Conservation (phyloP, 2,797 vertebrate species). For the Lophotriccus pileatus region DNA sequence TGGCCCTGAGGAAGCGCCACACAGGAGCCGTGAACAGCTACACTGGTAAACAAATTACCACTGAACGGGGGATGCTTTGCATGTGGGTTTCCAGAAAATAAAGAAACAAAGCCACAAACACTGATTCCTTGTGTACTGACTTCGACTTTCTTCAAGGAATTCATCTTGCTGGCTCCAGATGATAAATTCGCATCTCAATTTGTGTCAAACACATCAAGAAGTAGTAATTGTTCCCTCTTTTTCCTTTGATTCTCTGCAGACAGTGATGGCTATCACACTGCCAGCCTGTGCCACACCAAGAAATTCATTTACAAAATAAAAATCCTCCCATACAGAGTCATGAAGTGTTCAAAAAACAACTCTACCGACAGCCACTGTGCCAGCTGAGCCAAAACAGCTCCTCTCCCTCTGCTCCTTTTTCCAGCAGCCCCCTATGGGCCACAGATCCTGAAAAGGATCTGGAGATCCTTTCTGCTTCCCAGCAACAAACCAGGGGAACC, state of each 20-base stretch:
- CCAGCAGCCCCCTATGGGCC: not conserved
- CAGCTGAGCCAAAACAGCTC: not conserved
- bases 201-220: not conserved
- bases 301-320: not conserved
- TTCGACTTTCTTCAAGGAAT: not conserved
- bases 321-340: not conserved
- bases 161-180: not conserved
- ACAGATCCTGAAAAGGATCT: not conserved
- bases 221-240: not conserved
- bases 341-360: not conserved
- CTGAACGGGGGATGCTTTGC: not conserved
- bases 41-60: not conserved
- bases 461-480: not conserved
- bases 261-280: not conserved
- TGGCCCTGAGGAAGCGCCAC: not conserved
- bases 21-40: not conserved
- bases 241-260: not conserved
- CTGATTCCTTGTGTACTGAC: not conserved
- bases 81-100: not conserved
- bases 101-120: not conserved
- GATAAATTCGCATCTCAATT: not conserved
- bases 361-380: not conserved
- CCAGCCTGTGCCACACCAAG: not conserved
- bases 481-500: not conserved
- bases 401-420: not conserved